Evolutionary conservation across 2,113 vertebrate genomes (phyloP).

Genomic region (Colistium nudipinnis): DNA sequence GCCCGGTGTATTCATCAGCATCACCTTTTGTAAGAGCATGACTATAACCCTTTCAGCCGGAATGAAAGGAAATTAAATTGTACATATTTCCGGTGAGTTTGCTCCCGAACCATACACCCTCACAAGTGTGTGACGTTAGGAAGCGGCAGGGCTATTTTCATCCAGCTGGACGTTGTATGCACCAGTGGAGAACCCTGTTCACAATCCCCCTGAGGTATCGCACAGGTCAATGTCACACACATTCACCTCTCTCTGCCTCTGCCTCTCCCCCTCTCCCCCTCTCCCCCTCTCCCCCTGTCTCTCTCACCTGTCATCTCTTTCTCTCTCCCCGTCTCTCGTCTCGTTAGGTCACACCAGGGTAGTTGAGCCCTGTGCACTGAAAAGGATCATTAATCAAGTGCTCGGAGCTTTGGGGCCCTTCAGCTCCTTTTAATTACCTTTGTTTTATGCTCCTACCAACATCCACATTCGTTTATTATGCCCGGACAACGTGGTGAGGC

Average conservation of each 20-base stretch:
- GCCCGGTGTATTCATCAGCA: no score
- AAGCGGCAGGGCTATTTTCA: background rate
- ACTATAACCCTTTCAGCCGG: no score
- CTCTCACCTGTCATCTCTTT: background rate
- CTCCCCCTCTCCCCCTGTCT: background rate
- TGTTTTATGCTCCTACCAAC: conserved; percentile 64
- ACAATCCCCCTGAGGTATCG: conserved; percentile 9
- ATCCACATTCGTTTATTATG: conserved; percentile 62
- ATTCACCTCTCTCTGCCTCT: background rate
- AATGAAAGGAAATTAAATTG: no score
- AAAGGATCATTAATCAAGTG: conserved; percentile 73
- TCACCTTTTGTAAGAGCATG: no score
- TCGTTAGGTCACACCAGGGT: conserved; percentile 28
- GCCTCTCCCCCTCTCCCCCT: background rate
- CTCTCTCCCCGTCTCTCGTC: background rate
- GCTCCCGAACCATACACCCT: no score
- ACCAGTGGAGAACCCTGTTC: background rate
- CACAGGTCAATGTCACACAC: conserved; percentile 24
- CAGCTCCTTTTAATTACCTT: conserved; percentile 73
- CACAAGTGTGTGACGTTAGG: background rate
- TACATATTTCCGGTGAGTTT: no score
- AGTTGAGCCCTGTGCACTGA: conserved; percentile 48
- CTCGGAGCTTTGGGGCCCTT: conserved; percentile 63
- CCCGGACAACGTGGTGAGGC: conserved; percentile 30
- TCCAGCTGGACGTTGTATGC: background rate